These are phyloP conservation scores for Hyperopisus bebe DNA, from an alignment of 2,113 vertebrate genomes.

Conservation along the genomic window DNA sequence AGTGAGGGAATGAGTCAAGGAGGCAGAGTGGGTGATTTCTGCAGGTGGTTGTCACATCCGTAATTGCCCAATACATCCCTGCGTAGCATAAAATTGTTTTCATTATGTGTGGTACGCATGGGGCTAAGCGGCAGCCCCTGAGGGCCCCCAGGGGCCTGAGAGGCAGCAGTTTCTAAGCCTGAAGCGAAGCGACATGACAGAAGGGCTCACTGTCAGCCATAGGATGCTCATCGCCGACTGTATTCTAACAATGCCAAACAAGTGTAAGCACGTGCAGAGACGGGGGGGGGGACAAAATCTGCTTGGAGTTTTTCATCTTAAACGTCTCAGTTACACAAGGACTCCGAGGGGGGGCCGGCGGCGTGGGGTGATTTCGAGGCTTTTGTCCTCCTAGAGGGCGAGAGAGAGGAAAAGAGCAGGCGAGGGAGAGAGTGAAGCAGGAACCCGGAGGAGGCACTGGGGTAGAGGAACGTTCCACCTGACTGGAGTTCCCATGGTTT, in stretches of 20 bases:
- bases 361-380: slow-evolving; percentile 51
- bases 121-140: slow-evolving; percentile 87
- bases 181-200: not conserved
- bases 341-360: slow-evolving; percentile 46
- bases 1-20: slow-evolving; percentile 26
- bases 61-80: slow-evolving; percentile 98
- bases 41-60: slow-evolving; percentile 99
- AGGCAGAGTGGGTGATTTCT: slow-evolving; percentile 53
- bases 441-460: not conserved
- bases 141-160: slow-evolving; percentile 77
- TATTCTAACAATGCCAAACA: slow-evolving; percentile 76
- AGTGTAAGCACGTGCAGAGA: slow-evolving; percentile 76
- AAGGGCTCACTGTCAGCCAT: not conserved
- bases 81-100: slow-evolving; percentile 98
- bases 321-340: slow-evolving; percentile 91
- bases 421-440: slow-evolving; percentile 55
- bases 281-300: slow-evolving; percentile 47
- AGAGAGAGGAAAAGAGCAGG: slow-evolving; percentile 51
- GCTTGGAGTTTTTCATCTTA: slow-evolving; percentile 76
- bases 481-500: slow-evolving; percentile 99
- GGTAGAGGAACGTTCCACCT: slow-evolving; percentile 90
- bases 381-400: slow-evolving; percentile 73
- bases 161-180: slow-evolving; percentile 41
- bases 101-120: slow-evolving; percentile 97
- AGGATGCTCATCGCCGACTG: slow-evolving; percentile 96